Evolutionary conservation across 2,113 vertebrate species (phyloP).

Genomic region (Corythaixoides concolor): DNA sequence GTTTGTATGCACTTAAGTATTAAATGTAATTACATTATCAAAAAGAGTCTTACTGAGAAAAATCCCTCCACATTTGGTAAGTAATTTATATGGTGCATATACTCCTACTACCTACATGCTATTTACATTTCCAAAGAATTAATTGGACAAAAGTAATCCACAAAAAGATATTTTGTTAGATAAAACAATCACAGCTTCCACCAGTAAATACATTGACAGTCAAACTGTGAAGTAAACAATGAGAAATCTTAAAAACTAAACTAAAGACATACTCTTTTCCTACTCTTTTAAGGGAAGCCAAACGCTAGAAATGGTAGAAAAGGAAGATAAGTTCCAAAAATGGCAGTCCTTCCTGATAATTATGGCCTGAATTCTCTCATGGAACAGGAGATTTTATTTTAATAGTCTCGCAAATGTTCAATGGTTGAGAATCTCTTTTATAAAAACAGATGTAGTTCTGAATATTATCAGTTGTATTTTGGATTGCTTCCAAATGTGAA

Average conservation of each 20-base stretch:
- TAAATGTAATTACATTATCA: background rate
- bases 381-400: background rate
- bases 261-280: background rate
- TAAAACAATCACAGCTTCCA: background rate
- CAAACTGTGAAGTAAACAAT: background rate
- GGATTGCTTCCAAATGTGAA: background rate
- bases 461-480: background rate
- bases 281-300: background rate
- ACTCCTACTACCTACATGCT: background rate
- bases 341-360: background rate
- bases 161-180: background rate
- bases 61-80: background rate
- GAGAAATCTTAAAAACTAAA: background rate
- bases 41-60: background rate
- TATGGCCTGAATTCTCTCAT: background rate
- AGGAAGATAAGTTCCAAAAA: background rate
- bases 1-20: background rate
- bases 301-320: background rate
- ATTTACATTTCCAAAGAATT: background rate
- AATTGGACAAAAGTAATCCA: background rate
- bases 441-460: background rate
- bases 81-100: background rate
- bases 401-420: background rate
- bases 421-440: background rate
- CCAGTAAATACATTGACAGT: background rate